Evolutionary conservation across 2,113 vertebrate species (phyloP).

Genomic region (Indicator indicator): DNA sequence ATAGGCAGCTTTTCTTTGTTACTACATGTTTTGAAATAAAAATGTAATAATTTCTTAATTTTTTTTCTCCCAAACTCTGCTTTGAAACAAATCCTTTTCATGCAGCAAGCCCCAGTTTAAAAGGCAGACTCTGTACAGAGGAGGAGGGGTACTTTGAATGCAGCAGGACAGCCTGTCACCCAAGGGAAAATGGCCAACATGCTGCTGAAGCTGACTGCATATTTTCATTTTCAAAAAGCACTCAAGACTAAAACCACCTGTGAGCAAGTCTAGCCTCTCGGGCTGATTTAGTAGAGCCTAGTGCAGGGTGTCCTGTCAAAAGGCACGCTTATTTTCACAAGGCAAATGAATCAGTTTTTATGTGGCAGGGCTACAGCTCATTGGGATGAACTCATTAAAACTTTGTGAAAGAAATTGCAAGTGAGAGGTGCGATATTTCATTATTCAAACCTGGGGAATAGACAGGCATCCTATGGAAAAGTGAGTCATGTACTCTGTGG

Average conservation of each 20-base stretch:
- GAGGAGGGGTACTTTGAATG: background rate
- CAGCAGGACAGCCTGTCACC: slow-evolving; percentile 36
- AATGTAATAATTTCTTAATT: background rate
- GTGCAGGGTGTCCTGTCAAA: slow-evolving; percentile 23
- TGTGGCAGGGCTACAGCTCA: background rate
- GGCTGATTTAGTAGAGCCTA: slow-evolving; percentile 33
- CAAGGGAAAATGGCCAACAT: slow-evolving; percentile 6
- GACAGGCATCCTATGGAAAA: slow-evolving; percentile 67
- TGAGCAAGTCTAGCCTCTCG: background rate
- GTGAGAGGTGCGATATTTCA: slow-evolving; percentile 22
- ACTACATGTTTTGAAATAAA: background rate
- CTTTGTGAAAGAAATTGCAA: slow-evolving; percentile 3
- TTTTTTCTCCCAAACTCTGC: background rate
- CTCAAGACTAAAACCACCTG: slow-evolving; percentile 62
- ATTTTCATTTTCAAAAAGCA: slow-evolving; percentile 34
- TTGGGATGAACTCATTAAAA: slow-evolving; percentile 13
- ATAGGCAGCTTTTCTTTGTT: background rate
- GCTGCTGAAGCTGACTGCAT: slow-evolving; percentile 27
- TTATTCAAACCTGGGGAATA: background rate
- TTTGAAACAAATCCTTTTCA: background rate
- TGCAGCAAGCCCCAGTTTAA: background rate
- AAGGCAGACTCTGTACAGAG: background rate
- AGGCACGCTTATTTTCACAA: background rate
- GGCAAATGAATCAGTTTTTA: slow-evolving; percentile 30
- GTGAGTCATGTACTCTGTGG: slow-evolving; percentile 62